A percentile compares a stretch with the other conserved stretches of the same genome.
Conservation (phyloP, 1,140 invertebrate species). For the Drosophila dunni region DNA sequence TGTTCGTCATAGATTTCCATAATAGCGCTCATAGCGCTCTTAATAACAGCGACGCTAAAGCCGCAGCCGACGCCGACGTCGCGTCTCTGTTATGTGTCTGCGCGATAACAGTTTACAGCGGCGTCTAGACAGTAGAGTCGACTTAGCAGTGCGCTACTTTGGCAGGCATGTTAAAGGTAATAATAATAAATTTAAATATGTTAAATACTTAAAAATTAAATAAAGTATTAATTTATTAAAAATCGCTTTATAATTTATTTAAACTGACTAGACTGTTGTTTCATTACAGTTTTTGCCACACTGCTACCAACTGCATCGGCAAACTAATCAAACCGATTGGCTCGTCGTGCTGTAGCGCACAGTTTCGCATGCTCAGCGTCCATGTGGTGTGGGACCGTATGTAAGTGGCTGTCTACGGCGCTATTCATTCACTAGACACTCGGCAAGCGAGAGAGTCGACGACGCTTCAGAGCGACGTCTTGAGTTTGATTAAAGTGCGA, state of each 20-base stretch:
- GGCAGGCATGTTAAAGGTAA: background rate
- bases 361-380: constrained; percentile 10
- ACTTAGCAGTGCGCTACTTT: background rate
- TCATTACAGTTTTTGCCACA: background rate
- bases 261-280: no score
- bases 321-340: background rate
- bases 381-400: constrained; percentile 11
- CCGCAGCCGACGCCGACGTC: constrained; percentile 1
- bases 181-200: background rate
- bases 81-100: constrained; percentile 44
- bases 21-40: constrained; percentile 25
- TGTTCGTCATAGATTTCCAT: constrained; percentile 12
- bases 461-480: constrained; percentile 19
- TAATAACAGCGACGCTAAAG: constrained; percentile 23
- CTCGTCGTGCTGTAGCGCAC: background rate
- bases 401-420: constrained; percentile 9
- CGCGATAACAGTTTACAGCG: constrained; percentile 24
- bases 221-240: background rate
- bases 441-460: constrained; percentile 31
- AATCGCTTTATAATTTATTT: no score
- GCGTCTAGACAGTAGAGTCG: background rate
- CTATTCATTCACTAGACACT: constrained; percentile 48
- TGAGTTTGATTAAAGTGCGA: background rate
- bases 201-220: background rate
- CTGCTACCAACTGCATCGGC: background rate